phyloP scores from a whole-genome alignment of 2,113 vertebrate species.

The Sitta europaea region DNA sequence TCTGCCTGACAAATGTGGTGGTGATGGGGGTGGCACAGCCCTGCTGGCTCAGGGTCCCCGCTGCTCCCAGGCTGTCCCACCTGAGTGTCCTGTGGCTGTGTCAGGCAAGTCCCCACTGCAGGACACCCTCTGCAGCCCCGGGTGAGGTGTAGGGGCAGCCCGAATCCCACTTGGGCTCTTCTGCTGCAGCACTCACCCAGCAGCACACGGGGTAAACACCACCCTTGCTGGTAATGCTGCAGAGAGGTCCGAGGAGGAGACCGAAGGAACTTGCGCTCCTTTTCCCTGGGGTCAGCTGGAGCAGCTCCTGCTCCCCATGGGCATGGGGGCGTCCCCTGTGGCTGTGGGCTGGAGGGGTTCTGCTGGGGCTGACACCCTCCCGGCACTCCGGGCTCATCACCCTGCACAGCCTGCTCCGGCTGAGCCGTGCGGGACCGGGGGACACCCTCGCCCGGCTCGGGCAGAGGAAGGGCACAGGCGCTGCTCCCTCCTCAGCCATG shows the following conservation, averaged over 20 bases:
- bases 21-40: background rate
- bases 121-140: fast-evolving
- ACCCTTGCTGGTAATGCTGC: background rate
- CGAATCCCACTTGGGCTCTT: background rate
- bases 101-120: background rate
- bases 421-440: too few relatives aligned
- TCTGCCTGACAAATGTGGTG: background rate
- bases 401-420: too few relatives aligned
- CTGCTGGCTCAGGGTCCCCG: background rate
- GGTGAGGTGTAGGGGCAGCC: background rate
- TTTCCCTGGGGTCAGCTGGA: background rate
- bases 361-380: too few relatives aligned
- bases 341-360: too few relatives aligned
- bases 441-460: too few relatives aligned
- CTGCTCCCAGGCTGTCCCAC: background rate
- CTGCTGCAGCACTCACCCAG: too few relatives aligned
- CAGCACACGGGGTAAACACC: fast-evolving
- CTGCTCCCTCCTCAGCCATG: background rate
- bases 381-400: too few relatives aligned
- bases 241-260: too few relatives aligned
- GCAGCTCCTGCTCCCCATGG: background rate
- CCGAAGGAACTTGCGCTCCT: background rate
- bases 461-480: background rate
- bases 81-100: background rate
- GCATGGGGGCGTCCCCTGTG: too few relatives aligned